Evolutionary conservation across 2,888 invertebrate species (phyloP).

Genomic region (Mechanitis messenoides): DNA sequence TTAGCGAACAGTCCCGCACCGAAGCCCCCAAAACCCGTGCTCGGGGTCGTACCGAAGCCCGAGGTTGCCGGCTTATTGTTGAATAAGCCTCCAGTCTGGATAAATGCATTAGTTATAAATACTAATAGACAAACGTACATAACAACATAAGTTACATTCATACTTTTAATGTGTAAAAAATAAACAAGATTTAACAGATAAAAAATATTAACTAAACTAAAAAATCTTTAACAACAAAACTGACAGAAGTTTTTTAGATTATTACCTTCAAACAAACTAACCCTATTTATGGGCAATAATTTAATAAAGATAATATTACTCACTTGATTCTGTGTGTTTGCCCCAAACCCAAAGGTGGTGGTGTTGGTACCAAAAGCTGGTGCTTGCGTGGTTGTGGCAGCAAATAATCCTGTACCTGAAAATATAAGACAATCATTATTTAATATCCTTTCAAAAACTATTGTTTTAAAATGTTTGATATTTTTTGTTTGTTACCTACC

Average conservation of each 20-base stretch:
- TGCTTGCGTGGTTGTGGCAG: conserved; percentile 57
- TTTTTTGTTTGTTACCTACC: too few relatives aligned
- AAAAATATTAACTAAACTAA: too few relatives aligned
- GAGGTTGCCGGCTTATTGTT: conserved; percentile 56
- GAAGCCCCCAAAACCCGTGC: conserved; percentile 62
- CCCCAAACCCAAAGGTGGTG: conserved; percentile 66
- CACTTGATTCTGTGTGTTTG: conserved; percentile 59
- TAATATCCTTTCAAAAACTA: too few relatives aligned
- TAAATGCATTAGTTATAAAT: neutral
- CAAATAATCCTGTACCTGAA: conserved; percentile 55
- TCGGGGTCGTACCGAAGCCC: conserved; percentile 53
- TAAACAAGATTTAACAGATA: too few relatives aligned
- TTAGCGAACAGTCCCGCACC: conserved; percentile 53
- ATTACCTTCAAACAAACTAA: too few relatives aligned
- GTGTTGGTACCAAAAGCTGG: conserved; percentile 63
- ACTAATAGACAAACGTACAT: too few relatives aligned
- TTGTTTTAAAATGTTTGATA: too few relatives aligned
- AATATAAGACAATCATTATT: neutral
- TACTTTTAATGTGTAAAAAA: too few relatives aligned
- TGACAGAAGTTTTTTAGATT: too few relatives aligned
- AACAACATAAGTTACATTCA: too few relatives aligned
- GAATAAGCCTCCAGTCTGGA: conserved; percentile 46
- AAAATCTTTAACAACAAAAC: too few relatives aligned
- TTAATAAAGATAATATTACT: neutral
- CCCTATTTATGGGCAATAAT: too few relatives aligned